Conservation (phyloP, 1,140 invertebrate genomes). For the Drosophila micromelanica region DNA sequence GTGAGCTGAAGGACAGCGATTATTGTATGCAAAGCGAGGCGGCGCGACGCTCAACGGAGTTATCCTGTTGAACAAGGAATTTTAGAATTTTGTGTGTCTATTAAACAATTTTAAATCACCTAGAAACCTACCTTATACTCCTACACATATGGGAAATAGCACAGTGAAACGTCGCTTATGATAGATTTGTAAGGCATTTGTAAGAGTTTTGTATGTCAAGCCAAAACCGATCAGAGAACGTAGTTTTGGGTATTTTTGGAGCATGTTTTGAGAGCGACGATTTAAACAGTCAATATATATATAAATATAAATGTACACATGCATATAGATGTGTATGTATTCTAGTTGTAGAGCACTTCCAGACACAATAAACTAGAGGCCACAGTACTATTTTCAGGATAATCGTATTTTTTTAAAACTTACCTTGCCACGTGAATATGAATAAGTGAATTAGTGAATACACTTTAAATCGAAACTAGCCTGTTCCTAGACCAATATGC, state of each 20-base stretch:
- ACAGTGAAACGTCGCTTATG: conserved; percentile 65
- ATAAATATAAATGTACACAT: background rate
- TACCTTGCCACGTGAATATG: conserved; percentile 38
- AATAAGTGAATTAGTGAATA: conserved; percentile 23
- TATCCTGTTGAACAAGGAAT: conserved; percentile 56
- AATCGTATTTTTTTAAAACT: conserved; percentile 63
- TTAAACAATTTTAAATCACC: conserved; percentile 13
- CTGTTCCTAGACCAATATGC: conserved; percentile 78
- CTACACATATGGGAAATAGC: conserved; percentile 26
- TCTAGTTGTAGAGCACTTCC: conserved; percentile 54
- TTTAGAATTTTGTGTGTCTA: conserved; percentile 15
- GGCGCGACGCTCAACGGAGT: conserved; percentile 54
- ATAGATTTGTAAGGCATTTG: conserved; percentile 73
- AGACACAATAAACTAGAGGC: conserved; percentile 3
- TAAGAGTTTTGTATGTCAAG: conserved; percentile 66
- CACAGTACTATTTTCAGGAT: conserved; percentile 1
- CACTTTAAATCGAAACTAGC: conserved; percentile 28
- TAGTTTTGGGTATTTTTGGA: conserved; percentile 68
- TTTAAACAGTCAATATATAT: conserved; percentile 21
- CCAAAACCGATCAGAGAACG: conserved; percentile 15
- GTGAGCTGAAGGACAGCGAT: conserved; percentile 89
- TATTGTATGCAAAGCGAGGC: conserved; percentile 62
- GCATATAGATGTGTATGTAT: conserved; percentile 17
- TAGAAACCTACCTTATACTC: conserved; percentile 29
- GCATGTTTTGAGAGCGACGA: conserved; percentile 66